A percentile compares a stretch with the other conserved stretches of the same genome.
These are phyloP conservation scores for Perccottus glenii DNA, from an alignment of 2,113 vertebrate species.

Conservation along the genomic window DNA sequence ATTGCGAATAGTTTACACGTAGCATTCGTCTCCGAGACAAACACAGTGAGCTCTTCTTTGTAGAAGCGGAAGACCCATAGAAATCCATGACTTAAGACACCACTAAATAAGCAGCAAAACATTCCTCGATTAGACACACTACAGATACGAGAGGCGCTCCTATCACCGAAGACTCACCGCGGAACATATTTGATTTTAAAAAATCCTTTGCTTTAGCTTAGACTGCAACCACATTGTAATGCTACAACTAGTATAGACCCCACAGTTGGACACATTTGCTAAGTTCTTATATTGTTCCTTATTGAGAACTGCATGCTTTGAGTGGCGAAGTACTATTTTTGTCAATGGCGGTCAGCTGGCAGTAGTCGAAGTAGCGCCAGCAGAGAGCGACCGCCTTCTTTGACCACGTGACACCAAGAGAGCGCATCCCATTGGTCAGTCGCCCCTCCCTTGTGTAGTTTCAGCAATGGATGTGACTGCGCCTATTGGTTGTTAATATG, in stretches of 20 bases:
- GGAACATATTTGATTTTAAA: background rate
- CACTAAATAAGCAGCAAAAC: background rate
- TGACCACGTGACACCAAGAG: constrained; percentile 31
- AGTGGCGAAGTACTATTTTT: background rate
- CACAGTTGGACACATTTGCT: no score
- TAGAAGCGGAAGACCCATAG: no score
- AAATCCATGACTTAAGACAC: background rate
- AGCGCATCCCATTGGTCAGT: background rate
- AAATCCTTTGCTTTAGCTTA: background rate
- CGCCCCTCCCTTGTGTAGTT: background rate
- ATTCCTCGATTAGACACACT: no score
- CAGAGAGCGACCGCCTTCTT: background rate
- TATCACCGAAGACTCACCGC: no score
- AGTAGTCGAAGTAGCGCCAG: constrained; percentile 13
- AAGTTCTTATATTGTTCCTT: no score
- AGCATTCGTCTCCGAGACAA: background rate
- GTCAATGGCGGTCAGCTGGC: background rate
- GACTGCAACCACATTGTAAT: no score
- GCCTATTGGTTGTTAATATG: constrained; percentile 35
- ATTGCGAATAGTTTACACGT: background rate
- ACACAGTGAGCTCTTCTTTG: background rate
- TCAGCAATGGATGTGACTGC: constrained; percentile 5
- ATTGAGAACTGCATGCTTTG: background rate
- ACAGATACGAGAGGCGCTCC: background rate
- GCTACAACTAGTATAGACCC: no score